Evolutionary conservation across 2,888 invertebrate species (phyloP).

Genomic region (Hanleya hanleyi): DNA sequence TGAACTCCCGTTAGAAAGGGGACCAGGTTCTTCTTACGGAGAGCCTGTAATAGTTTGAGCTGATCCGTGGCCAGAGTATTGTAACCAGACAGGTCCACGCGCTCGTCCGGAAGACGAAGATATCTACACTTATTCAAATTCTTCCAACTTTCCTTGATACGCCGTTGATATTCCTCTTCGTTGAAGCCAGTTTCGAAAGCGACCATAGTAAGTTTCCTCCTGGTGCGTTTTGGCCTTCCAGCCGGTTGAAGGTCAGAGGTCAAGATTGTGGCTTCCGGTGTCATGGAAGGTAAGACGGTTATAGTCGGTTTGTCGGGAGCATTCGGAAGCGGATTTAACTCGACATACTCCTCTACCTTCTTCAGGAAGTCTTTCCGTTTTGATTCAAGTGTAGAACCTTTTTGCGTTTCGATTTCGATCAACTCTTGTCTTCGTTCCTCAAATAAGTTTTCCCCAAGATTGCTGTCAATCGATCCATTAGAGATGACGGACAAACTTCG

Average conservation of each 20-base stretch:
- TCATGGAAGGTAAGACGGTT: neutral
- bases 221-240: neutral
- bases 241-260: neutral
- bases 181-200: slow-evolving; percentile 32
- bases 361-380: slow-evolving; percentile 52
- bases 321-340: neutral
- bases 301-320: neutral
- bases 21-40: too few relatives aligned
- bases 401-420: slow-evolving; percentile 52
- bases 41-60: slow-evolving; percentile 48
- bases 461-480: slow-evolving; percentile 48
- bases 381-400: slow-evolving; percentile 42
- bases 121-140: slow-evolving; percentile 67
- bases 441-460: slow-evolving; percentile 53
- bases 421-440: slow-evolving; percentile 60
- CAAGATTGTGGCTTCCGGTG: neutral
- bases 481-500: slow-evolving; percentile 25
- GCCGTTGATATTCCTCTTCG: slow-evolving; percentile 50
- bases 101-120: slow-evolving; percentile 58
- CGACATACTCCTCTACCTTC: slow-evolving; percentile 36
- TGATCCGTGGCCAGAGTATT: slow-evolving; percentile 64
- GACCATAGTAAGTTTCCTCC: neutral
- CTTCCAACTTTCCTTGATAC: slow-evolving; percentile 54
- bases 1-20: too few relatives aligned
- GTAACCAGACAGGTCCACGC: slow-evolving; percentile 61